These are phyloP conservation scores for Cydia splendana DNA, from an alignment of 1,140 invertebrate genomes.

Conservation along the genomic window DNA sequence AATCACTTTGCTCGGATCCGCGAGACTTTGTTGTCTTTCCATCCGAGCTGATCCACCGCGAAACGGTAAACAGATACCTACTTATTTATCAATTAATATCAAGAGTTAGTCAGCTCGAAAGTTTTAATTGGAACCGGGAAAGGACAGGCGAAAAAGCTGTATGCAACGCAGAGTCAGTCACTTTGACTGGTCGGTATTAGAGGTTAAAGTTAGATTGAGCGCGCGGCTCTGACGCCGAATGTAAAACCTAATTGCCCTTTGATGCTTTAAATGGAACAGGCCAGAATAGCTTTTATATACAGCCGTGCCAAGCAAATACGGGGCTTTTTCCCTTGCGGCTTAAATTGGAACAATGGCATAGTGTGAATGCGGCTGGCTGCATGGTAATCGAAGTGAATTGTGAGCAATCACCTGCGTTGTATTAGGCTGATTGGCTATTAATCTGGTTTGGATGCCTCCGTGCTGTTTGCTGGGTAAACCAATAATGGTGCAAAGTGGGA, in stretches of 20 bases:
- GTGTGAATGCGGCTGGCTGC: conserved; percentile 44
- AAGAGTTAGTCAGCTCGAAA: background rate
- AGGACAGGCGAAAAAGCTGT: conserved; percentile 4
- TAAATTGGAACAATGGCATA: conserved; percentile 28
- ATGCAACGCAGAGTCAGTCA: background rate
- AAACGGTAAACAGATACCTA: conserved; percentile 14
- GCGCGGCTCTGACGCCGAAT: conserved; percentile 60
- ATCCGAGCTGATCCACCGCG: background rate
- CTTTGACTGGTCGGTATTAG: conserved; percentile 46
- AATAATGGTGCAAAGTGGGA: background rate
- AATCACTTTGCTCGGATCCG: conserved; percentile 19
- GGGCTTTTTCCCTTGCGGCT: conserved; percentile 38
- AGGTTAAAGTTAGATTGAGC: conserved; percentile 69
- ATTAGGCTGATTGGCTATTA: conserved; percentile 69
- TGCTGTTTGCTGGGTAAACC: conserved; percentile 38
- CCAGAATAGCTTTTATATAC: conserved; percentile 51
- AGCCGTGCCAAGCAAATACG: conserved; percentile 32
- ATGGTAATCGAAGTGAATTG: conserved; percentile 68
- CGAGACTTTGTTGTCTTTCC: conserved; percentile 5
- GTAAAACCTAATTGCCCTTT: conserved; percentile 74
- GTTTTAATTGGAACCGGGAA: conserved; percentile 12
- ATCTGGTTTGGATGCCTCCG: conserved; percentile 41
- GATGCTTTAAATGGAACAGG: conserved; percentile 65
- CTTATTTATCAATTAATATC: conserved; percentile 21
- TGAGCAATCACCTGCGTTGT: conserved; percentile 71